Base-by-base conservation (phyloP, 2,113 vertebrate species). In the Caranx ignobilis region DNA sequence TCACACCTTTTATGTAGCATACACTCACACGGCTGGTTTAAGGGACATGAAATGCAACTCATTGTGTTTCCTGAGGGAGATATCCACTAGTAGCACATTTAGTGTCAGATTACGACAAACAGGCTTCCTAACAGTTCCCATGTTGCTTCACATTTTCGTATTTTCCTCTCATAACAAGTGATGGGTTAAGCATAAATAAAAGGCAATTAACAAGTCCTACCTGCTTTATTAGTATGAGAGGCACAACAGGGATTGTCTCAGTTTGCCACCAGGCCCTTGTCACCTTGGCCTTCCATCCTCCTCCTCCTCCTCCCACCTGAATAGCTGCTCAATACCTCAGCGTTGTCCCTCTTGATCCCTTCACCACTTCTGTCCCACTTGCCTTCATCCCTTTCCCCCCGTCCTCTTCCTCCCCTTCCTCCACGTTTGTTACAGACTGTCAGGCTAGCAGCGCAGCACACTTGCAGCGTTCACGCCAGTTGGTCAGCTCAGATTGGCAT, bases 401-500 rank as follows among this genome's bases (percentile, higher is more conserved):
- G 31, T 78, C 73, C 2, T 55, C 52, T 72, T 75, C 70, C 62
- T 63, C 54, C 66, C 80, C 69, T 78, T 85, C 70, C 79, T 84
- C 75, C 76, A 21, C 31, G 70, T 75, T 91, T 18, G 83, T 82
- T 86, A 81, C 87, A 82, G 89, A 73, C 89, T 87, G 87, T 85
- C 88, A 82, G 86, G 77, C 87, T 66, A 54, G 89, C 79, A 56
- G 88, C 47, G 74, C 76, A 54, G 85, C 78, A 61, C 82, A 31
- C 89, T 82, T n/a, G 79, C 88, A 70, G 87, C 9, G 89, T 88
- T 92, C 87, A 85, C 68, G 76, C 79, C 43, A 62, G 77, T 82
- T 65, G 89, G 89, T 91, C 91, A 85, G 89, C 91, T 66, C 62
- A 72, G 92, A 92, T 94, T 92, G 92, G 89, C 91, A 94, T 93